phyloP scores from a whole-genome alignment of 2,888 invertebrate genomes.

The Frankliniella intonsa region DNA sequence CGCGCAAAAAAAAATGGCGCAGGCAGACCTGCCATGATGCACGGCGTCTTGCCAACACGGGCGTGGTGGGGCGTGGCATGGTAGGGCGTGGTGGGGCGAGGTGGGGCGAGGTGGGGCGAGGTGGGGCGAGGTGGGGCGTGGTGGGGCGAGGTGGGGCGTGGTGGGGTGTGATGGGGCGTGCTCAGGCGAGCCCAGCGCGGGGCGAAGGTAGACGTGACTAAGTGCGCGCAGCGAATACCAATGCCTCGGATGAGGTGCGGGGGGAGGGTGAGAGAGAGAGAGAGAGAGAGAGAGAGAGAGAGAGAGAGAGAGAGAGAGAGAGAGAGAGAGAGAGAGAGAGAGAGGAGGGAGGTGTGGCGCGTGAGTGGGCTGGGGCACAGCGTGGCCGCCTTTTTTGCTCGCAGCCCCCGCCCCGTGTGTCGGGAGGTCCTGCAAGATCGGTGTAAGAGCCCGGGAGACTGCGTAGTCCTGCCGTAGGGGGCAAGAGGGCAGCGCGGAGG shows the following conservation, averaged over 20 bases:
- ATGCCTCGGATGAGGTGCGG: slow-evolving; percentile 7
- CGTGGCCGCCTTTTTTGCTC: background rate
- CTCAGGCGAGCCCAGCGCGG: background rate
- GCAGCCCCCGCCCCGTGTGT: background rate
- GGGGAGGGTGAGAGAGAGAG: background rate
- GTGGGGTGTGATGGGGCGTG: background rate
- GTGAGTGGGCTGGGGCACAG: background rate
- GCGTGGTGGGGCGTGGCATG: too few relatives aligned
- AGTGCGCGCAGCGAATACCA: slow-evolving; percentile 17
- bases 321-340: slow-evolving; percentile 6
- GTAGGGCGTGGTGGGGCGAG: background rate
- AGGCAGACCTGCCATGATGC: too few relatives aligned
- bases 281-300: background rate
- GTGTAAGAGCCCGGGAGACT: too few relatives aligned
- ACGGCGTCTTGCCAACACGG: too few relatives aligned
- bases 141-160: background rate
- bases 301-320: slow-evolving; percentile 10
- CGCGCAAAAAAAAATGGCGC: too few relatives aligned
- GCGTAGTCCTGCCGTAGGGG: too few relatives aligned
- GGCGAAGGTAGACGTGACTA: slow-evolving; percentile 20
- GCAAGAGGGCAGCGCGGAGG: too few relatives aligned
- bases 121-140: background rate
- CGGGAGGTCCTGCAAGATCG: too few relatives aligned
- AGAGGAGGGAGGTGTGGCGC: background rate
- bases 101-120: background rate